A percentile compares a stretch with the other conserved stretches of the same genome.
phyloP scores from a whole-genome alignment of 2,113 vertebrate species.

The Aldabrachelys gigantea region DNA sequence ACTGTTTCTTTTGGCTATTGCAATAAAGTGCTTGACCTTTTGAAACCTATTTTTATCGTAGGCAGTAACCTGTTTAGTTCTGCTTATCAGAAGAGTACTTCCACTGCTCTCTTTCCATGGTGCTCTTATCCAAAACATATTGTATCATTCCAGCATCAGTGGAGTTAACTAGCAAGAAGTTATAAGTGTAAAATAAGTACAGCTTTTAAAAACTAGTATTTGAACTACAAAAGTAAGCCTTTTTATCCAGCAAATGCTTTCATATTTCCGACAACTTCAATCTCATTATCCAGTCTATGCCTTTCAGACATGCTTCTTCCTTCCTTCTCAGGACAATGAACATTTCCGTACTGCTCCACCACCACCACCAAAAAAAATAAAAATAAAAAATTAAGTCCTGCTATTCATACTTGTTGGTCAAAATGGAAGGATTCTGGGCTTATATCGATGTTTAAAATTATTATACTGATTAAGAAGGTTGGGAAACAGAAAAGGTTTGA shows the following conservation, averaged over 20 bases:
- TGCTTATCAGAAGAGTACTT: constrained; percentile 70
- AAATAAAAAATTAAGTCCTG: background rate
- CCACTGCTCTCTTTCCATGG: constrained; percentile 47
- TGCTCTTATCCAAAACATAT: constrained; percentile 62
- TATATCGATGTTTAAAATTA: background rate
- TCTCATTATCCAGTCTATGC: constrained; percentile 41
- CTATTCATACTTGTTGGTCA: background rate
- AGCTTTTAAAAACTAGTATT: background rate
- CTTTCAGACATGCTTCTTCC: background rate
- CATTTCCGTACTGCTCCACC: background rate
- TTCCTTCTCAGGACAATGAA: background rate
- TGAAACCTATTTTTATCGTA: constrained; percentile 70
- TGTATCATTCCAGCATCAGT: constrained; percentile 43
- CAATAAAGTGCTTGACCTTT: constrained; percentile 52
- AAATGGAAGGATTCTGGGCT: background rate
- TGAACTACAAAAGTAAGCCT: background rate
- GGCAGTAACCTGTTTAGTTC: constrained; percentile 58
- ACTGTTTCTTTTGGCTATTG: constrained; percentile 66
- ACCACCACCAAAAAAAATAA: background rate
- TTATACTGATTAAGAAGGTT: background rate
- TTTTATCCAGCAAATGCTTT: constrained; percentile 22
- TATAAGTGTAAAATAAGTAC: background rate
- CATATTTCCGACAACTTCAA: background rate
- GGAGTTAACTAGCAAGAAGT: constrained; percentile 23
- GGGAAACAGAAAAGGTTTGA: background rate